phyloP scores from a whole-genome alignment of 1,140 invertebrate genomes.

The Neodiprion lecontei region DNA sequence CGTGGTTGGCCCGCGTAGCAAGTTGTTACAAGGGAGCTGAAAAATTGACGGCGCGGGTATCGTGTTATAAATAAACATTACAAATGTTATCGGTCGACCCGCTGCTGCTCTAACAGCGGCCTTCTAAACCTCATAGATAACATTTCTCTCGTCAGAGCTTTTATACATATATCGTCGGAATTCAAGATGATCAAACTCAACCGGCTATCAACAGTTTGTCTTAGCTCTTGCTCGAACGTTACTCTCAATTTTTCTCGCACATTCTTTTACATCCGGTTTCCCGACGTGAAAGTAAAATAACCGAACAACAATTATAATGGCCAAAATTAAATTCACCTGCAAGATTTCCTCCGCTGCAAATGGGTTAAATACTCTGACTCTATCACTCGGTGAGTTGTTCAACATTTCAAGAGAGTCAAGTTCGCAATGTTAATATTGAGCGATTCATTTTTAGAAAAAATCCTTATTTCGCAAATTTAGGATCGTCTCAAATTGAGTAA shows the following conservation, averaged over 20 bases:
- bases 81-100: slow-evolving; percentile 45
- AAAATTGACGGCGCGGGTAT: background rate
- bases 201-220: background rate
- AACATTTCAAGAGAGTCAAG: too few species aligned
- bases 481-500: too few species aligned
- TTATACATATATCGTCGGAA: background rate
- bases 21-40: background rate
- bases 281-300: background rate
- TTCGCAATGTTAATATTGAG: too few species aligned
- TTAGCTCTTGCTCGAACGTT: background rate
- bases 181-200: background rate
- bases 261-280: background rate
- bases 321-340: background rate
- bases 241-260: background rate
- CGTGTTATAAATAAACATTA: slow-evolving; percentile 8
- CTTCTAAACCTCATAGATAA: slow-evolving; percentile 43
- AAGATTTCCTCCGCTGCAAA: too few species aligned
- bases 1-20: background rate
- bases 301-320: background rate
- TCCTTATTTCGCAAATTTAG: too few species aligned
- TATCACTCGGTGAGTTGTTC: too few species aligned
- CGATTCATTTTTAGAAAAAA: too few species aligned
- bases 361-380: too few species aligned
- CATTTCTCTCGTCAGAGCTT: slow-evolving; percentile 19
- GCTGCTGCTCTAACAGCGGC: slow-evolving; percentile 36